Evolutionary conservation across 2,797 vertebrate species (phyloP).

Genomic region (Takifugu rubripes): DNA sequence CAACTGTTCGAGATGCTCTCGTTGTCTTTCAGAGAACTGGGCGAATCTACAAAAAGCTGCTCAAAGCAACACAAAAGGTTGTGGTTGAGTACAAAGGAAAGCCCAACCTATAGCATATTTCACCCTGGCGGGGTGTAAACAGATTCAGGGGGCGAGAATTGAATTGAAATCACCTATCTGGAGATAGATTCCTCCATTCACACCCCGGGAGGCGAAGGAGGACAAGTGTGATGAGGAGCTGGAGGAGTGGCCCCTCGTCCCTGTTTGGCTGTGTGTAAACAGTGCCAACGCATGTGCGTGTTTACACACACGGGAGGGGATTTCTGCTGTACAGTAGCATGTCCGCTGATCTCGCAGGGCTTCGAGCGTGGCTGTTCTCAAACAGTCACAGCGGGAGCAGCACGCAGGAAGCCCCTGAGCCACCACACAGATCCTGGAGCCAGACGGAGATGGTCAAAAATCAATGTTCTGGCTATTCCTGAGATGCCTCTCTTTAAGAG

Average conservation of each 20-base stretch:
- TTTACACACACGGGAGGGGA: constrained; percentile 77
- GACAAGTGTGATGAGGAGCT: constrained; percentile 43
- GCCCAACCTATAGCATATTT: constrained; percentile 70
- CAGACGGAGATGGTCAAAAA: constrained; percentile 68
- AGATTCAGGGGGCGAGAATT: constrained; percentile 95
- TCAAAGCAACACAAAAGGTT: constrained; percentile 28
- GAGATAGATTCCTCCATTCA: constrained; percentile 85
- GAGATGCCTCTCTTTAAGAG: constrained; percentile 80
- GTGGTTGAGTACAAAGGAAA: constrained; percentile 55
- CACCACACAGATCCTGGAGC: constrained; percentile 58
- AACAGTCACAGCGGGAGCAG: constrained; percentile 68
- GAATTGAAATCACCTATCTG: constrained; percentile 96
- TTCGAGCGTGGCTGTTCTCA: constrained; percentile 75
- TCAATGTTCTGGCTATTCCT: constrained; percentile 83
- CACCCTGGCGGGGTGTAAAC: constrained; percentile 81
- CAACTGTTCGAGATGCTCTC: constrained; percentile 32
- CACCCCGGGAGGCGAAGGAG: constrained; percentile 73
- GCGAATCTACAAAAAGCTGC: constrained; percentile 39
- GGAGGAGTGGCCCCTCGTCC: constrained; percentile 38
- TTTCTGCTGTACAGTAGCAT: constrained; percentile 68
- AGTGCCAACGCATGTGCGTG: constrained; percentile 21
- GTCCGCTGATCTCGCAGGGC: constrained; percentile 82
- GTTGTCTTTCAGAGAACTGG: constrained; percentile 42
- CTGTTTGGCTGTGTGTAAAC: constrained; percentile 22
- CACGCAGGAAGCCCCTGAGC: constrained; percentile 70